These are phyloP conservation scores for Manis javanica DNA, from an alignment of 2,797 vertebrate genomes.

Conservation along the genomic window DNA sequence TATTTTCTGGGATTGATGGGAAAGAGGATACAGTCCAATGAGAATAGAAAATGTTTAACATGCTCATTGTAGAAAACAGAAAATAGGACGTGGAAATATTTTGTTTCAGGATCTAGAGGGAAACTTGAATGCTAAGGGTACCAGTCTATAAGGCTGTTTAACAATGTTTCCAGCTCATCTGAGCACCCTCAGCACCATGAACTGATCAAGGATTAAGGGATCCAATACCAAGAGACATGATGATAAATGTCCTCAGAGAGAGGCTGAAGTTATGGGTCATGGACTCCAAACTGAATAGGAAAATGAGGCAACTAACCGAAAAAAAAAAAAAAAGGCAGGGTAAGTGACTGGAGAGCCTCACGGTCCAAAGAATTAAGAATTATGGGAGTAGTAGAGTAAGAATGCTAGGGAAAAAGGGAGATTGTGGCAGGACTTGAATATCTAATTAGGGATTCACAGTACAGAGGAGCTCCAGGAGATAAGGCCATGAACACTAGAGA, in stretches of 20 bases:
- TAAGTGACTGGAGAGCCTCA: neutral
- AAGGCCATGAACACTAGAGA: neutral
- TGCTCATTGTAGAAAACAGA: neutral
- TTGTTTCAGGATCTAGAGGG: neutral
- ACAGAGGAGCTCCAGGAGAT: neutral
- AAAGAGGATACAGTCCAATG: neutral
- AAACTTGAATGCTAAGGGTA: neutral
- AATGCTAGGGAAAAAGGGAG: neutral
- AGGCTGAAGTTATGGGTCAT: neutral
- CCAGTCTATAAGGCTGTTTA: neutral
- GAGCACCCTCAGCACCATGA: neutral
- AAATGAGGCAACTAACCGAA: neutral
- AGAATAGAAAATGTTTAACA: neutral
- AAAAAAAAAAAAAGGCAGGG: neutral
- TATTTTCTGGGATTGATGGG: neutral
- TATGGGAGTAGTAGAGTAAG: neutral
- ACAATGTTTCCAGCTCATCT: neutral
- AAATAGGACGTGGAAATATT: neutral
- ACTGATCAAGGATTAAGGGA: neutral
- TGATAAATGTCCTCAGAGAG: neutral
- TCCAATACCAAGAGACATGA: neutral
- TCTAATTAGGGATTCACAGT: neutral
- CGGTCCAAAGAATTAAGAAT: neutral
- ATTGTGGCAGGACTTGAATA: neutral
- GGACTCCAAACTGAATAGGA: neutral